Base-by-base conservation (phyloP, 2,797 vertebrate genomes). In the Darevskia nairensis region DNA sequence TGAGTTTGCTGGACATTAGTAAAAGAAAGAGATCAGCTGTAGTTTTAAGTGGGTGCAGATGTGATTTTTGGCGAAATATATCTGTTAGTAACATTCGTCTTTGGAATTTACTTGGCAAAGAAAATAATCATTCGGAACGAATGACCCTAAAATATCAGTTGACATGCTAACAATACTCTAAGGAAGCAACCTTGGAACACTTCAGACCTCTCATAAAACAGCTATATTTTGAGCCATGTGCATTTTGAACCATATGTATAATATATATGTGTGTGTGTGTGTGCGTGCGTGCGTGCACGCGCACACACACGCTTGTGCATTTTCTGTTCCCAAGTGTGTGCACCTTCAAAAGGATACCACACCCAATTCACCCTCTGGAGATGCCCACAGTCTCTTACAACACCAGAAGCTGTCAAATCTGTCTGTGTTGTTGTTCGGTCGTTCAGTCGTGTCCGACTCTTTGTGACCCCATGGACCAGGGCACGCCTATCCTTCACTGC, bases 21-120 rank as follows among this genome's bases (percentile, higher is more conserved):
- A 89, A 87, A 88, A 94, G 94, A 94, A 95, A 95, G 93, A 95
- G 94, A 86, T 90, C 92, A 89, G 87, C 87, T 89, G 80, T 86
- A 90, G 93, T 91, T 94, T 91, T 96, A 95, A 98, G 96, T 95
- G 91, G 76, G 89, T 97, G 95, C 97, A 98, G 97, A 97, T 98
- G 96, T 96, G 95, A 89, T 85, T 94, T 96, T 96, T 96, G 97
- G 96, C 96, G 46, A 84, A 88, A 61, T 76, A 8, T 86, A 39
- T 41, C 89, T 93, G 87, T 95, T 95, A 90, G 91, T 84, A 92
- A 74, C n/a, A 10, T 94, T 95, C 95, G 94, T 96, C 95, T 96
- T 94, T 92, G 95, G 93, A 94, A 89, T 95, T 96, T 95, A 92
- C 94, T 96, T 96, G 96, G 94, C 94, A 94, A 90, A 88, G 90